Evolutionary conservation across 2,797 vertebrate genomes (phyloP).

Genomic region (Myotis pilosus): DNA sequence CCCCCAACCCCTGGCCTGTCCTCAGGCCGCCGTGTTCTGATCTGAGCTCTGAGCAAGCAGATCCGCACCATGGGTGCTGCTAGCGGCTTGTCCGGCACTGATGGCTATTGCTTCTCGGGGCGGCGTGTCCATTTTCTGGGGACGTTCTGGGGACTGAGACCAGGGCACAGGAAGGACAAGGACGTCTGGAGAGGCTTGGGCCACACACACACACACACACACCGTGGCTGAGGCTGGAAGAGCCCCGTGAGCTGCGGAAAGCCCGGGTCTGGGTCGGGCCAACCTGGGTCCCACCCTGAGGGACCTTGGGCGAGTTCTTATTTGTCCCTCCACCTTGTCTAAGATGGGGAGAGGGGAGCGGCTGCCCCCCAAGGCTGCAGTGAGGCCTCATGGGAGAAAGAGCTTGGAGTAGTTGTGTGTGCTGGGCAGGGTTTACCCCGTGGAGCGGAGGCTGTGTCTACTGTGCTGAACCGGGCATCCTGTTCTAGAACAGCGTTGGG

Average conservation of each 20-base stretch:
- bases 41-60: not conserved
- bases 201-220: too few relatives aligned
- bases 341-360: accelerated
- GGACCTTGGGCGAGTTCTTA: not conserved
- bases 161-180: not conserved
- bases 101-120: not conserved
- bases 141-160: not conserved
- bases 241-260: not conserved
- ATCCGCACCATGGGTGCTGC: accelerated
- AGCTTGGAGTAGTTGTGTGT: accelerated
- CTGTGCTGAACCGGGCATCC: not conserved
- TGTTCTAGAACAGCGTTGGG: not conserved
- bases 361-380: too few relatives aligned
- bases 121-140: not conserved
- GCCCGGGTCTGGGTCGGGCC: not conserved
- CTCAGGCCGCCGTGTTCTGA: accelerated
- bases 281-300: not conserved
- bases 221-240: not conserved
- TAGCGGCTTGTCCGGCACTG: not conserved
- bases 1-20: not conserved
- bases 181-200: not conserved
- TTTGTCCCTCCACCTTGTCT: not conserved
- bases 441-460: too few relatives aligned
- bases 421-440: accelerated
- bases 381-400: accelerated